phyloP scores from a whole-genome alignment of 2,888 invertebrate species.

The Platypus cylindrus region DNA sequence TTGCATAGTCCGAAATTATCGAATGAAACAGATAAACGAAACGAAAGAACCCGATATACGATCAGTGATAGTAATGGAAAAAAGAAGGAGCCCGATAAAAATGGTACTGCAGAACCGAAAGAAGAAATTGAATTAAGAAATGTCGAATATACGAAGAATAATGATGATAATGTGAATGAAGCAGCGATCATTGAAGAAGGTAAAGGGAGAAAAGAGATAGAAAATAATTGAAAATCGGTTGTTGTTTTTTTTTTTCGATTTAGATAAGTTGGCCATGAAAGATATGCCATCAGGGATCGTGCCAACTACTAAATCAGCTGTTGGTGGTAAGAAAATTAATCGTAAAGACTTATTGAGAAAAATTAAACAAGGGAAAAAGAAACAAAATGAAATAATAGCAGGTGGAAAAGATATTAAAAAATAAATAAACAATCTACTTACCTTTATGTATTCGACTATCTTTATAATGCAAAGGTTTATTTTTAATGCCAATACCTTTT shows the following conservation, averaged over 20 bases:
- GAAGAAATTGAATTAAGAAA: slow-evolving; percentile 1
- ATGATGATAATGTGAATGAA: too few species aligned
- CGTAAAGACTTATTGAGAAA: slow-evolving; percentile 5
- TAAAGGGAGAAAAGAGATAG: not conserved
- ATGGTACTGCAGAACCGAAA: not conserved
- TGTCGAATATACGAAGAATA: not conserved
- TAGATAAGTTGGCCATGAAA: too few species aligned
- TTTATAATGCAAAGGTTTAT: slow-evolving; percentile 73
- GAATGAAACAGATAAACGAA: slow-evolving; percentile 3
- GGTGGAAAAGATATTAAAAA: not conserved
- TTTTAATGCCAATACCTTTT: slow-evolving; percentile 54
- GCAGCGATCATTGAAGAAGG: not conserved
- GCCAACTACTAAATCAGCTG: too few species aligned
- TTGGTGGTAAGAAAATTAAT: slow-evolving; percentile 4
- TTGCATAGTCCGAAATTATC: slow-evolving; percentile 5
- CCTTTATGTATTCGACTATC: slow-evolving; percentile 70
- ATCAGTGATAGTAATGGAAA: not conserved
- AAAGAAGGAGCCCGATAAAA: slow-evolving; percentile 7
- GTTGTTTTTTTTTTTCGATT: too few species aligned
- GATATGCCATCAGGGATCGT: too few species aligned
- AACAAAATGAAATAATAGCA: slow-evolving; percentile 8
- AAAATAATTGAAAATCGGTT: too few species aligned
- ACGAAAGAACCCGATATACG: slow-evolving; percentile 5
- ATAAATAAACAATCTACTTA: slow-evolving; percentile 23
- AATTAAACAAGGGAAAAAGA: slow-evolving; percentile 10